Base-by-base conservation (phyloP, 2,113 vertebrate species). In the Rhynchomys soricoides region DNA sequence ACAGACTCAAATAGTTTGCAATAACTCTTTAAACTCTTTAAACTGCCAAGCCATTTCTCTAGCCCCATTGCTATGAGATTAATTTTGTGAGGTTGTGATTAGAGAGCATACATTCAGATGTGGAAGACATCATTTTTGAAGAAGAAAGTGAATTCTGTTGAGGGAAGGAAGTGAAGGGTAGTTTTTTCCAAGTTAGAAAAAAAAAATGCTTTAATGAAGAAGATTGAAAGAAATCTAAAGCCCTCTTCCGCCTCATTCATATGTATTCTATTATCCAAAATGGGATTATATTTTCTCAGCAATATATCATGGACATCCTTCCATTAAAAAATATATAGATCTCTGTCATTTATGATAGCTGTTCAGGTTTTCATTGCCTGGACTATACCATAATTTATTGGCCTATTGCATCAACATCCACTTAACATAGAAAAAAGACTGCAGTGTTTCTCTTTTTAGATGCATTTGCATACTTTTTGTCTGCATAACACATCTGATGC, bases 111-210 rank as follows among this genome's bases (percentile, higher is more conserved):
- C 7, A 24, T 93, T 97, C 95, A 62, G 22, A 43, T 81, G 57
- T 95, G 94, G 95, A 97, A 97, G 31, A 90, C 21, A 37, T 89
- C 66, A 66, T 55, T 96, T 89, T 96, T 94, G 34, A 78, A 96
- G 68, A 37, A 86, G 89, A 82, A 95, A 95, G 81, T 71, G 59
- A 73, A 29, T 86, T 78, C 75, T n/a, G 43, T 57, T 91, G 40
- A 21, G n/a, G 31, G 11, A 45, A 89, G 78, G 66, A 52, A 37
- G 68, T 43, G n/a, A 62, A 62, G 55, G 2, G 57, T 50, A 19
- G 19, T 91, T 19, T 75, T 55, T 75, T 88, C 79, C 77, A 92
- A 50, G n/a, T 95, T 45, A 59, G 37, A 81, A 85, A 86, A 88
- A 71, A 68, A 68, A 2, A 37, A 64, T 88, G 40, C 50, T 86